Base-by-base conservation (phyloP, 2,113 vertebrate species). In the Tragelaphus scriptus region DNA sequence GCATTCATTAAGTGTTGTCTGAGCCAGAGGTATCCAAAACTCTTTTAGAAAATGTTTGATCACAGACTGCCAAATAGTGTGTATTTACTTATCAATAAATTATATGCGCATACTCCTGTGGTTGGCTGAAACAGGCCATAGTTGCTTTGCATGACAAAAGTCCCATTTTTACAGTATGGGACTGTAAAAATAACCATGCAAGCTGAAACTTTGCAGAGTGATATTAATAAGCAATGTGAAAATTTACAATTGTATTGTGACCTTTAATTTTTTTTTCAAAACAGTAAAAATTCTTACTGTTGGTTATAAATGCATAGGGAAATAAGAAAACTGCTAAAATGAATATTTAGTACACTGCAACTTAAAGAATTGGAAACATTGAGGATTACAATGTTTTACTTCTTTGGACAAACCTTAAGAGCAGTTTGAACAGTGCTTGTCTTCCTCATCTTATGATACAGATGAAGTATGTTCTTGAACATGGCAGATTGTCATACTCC, bases 261-360 rank as follows among this genome's bases (percentile, higher is more conserved):
- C 92, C 84, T 90, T 96, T 95, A 86, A 80, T 5, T 2, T 30
- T 77, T 96, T 88, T 86, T 63, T 30, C 26, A 87, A 84, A 94
- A 71, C 6, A 30, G 68, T 91, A 86, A 91, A 91, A 97, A 44
- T 17, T 82, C 28, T 79, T 80, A 88, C 21, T 94, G n/a, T 93
- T 95, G 79, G 61, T 80, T 98, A 95, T 95, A 90, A 92, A 86
- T 95, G 44, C 23, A 80, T 55, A 80, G 61, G 79, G 86, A 96
- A 98, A 97, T 95, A 79, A 90, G 59, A 88, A 90, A 97, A 97
- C 88, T 71, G 61, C 12, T 93, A 94, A 97, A 84, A 55, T 81
- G 85, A 84, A 36, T 86, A 92, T 94, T 94, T 82, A 65, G 53
- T 65, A 55, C 11, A 61, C 30, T 92, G 49, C 51, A 75, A 44